phyloP scores from a whole-genome alignment of 1,140 invertebrate genomes.

The Bombus cullumanus region DNA sequence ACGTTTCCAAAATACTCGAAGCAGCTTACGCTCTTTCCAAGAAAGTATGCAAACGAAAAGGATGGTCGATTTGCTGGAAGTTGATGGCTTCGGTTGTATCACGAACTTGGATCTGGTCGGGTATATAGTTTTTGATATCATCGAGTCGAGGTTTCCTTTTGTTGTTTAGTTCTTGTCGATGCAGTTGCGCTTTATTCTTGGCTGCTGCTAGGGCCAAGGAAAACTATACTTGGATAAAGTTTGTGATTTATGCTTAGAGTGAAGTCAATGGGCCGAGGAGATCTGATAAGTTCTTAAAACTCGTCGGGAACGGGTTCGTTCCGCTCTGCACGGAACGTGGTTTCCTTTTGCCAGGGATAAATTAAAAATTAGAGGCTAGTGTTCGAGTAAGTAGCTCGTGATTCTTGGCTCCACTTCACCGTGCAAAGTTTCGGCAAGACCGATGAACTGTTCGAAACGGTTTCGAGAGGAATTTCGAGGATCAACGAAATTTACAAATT shows the following conservation, averaged over 20 bases:
- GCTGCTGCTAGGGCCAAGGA: not conserved
- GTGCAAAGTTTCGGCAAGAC: not conserved
- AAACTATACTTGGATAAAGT: constrained; percentile 20
- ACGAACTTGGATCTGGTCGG: not conserved
- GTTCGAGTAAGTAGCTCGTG: constrained; percentile 14
- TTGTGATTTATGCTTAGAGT: constrained; percentile 8
- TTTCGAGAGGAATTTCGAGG: not conserved
- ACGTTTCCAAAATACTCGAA: not conserved
- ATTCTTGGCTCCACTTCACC: not conserved
- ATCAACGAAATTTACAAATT: not conserved
- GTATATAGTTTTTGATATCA: not conserved
- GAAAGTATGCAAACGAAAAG: constrained; percentile 8
- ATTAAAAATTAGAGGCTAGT: constrained; percentile 35
- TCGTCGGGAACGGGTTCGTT: constrained; percentile 19
- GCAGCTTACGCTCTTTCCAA: not conserved
- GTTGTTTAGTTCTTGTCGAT: not conserved
- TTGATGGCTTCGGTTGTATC: constrained; percentile 3
- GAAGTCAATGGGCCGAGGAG: constrained; percentile 35
- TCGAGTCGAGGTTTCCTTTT: not conserved
- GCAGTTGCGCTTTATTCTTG: not conserved
- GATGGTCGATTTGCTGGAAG: not conserved
- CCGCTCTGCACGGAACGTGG: not conserved
- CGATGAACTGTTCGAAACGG: not conserved
- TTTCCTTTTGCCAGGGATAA: constrained; percentile 25
- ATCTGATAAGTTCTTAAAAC: constrained; percentile 50